A percentile compares a stretch with the other conserved stretches of the same genome.
Conservation (phyloP, 64 coral and sea anemone genomes). For the Pocillopora damicornis region DNA sequence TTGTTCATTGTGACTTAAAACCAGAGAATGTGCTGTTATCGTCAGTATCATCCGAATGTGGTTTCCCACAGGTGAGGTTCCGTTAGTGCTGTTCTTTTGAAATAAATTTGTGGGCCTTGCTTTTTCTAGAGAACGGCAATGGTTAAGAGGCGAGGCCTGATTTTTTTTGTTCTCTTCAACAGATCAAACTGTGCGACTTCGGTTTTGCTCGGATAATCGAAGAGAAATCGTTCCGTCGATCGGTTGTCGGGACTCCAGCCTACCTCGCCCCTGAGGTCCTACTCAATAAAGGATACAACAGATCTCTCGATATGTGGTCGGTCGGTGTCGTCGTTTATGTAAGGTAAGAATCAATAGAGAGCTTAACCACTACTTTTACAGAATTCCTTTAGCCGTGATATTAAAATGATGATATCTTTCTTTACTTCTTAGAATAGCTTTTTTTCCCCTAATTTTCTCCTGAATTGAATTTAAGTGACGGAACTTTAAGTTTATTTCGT, state of each 20-base stretch:
- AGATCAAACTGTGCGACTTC: slow-evolving; percentile 97
- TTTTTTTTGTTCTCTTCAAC: background rate
- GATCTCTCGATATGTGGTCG: slow-evolving; percentile 99
- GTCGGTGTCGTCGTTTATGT: slow-evolving; percentile 97
- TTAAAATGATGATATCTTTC: too few relatives aligned
- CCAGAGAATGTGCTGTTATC: slow-evolving; percentile 93
- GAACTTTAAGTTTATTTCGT: too few relatives aligned
- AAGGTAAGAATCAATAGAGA: slow-evolving; percentile 58
- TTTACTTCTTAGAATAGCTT: too few relatives aligned
- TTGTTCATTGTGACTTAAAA: slow-evolving; percentile 98
- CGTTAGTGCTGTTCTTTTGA: background rate
- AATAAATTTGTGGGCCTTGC: background rate
- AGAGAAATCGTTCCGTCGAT: slow-evolving; percentile 97
- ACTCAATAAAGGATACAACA: slow-evolving; percentile 92
- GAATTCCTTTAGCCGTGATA: too few relatives aligned
- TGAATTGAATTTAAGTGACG: too few relatives aligned
- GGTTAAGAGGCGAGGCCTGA: background rate
- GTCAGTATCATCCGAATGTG: slow-evolving; percentile 62
- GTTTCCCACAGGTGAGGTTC: slow-evolving; percentile 72
- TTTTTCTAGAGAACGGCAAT: too few relatives aligned
- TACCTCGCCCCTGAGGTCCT: slow-evolving; percentile 95
- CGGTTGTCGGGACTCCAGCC: slow-evolving; percentile 92
- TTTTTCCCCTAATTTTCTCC: too few relatives aligned
- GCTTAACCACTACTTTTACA: background rate
- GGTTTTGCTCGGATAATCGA: slow-evolving; percentile 98